Base-by-base conservation (phyloP, 1,140 invertebrate species). In the Lordiphosa collinella region DNA sequence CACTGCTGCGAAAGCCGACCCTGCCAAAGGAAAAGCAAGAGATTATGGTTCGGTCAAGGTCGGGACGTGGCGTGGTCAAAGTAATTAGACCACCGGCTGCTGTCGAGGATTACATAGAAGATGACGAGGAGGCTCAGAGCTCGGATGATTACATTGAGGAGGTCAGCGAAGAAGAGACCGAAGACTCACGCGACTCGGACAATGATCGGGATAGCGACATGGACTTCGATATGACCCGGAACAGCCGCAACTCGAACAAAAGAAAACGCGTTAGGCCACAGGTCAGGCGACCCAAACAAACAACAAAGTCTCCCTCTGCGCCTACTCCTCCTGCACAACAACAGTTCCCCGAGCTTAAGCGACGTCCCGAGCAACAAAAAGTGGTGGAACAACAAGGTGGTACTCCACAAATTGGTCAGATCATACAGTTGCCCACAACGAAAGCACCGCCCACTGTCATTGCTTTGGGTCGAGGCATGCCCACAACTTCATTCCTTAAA, bases 191-290 rank as follows among this genome's bases (percentile, higher is more conserved):
- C n/a, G 70, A 84, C 16, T 74, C 70, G 2, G 87, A 89, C 52
- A 86, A 89, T 67, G 89, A 89, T 64, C 78, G 72, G 11, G 86
- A 88, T 29, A 88, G 85, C 53, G 75, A 90, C 64, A 76, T 87
- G 44, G 89, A 89, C 55, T 80, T 89, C 47, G 66, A 79, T 46
- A 76, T 87, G 44, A 78, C 76, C 40, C 34, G 59, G 14, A 65
- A 57, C 3, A 78, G 86, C 51, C 72, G 64, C 1, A 68, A 54
- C 36, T 56, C 84, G 43, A 75, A 49, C 40, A 87, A 87, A 62
- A 66, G 69, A 12, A 88, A 84, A 12, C 71, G 72, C 0, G 36
- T 57, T 12, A 68, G 50, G 13, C 78, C 72, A 36, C 16, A 54
- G 1, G 40, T 16, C 3, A 67, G 46, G 16, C 54, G 52, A 12